Evolutionary conservation across 64 coral and sea anemone species (phyloP).

Genomic region (Dendrophyllia cribrosa): DNA sequence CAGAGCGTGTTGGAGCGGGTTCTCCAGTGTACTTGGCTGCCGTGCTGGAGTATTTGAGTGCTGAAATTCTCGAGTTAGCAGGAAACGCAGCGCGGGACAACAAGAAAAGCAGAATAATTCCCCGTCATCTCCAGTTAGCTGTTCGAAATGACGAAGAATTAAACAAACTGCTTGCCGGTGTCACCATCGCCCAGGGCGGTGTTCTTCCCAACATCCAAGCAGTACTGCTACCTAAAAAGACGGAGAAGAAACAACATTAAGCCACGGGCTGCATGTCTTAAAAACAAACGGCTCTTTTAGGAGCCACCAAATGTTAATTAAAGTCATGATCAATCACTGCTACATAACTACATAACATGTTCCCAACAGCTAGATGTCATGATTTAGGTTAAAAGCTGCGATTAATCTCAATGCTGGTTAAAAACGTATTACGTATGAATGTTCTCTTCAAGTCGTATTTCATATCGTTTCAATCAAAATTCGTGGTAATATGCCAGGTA

Average conservation of each 20-base stretch:
- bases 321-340: too few species aligned
- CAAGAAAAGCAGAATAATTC: background rate
- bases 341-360: too few species aligned
- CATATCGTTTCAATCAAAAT: too few species aligned
- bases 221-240: background rate
- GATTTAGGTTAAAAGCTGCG: too few species aligned
- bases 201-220: conserved; percentile 1
- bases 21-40: background rate
- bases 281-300: too few species aligned
- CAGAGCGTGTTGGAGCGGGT: background rate
- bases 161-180: background rate
- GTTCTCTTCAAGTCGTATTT: too few species aligned
- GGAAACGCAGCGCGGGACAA: conserved; percentile 1
- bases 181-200: background rate
- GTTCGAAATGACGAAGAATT: background rate
- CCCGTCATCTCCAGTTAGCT: background rate
- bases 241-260: background rate
- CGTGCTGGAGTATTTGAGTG: background rate
- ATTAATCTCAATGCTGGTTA: too few species aligned
- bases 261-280: background rate
- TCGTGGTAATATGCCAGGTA: too few species aligned
- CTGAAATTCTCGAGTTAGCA: conserved; percentile 1
- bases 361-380: too few species aligned
- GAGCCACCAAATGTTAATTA: too few species aligned
- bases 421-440: too few species aligned